Conservation (phyloP, 2,888 invertebrate species). For the Mamestra brassicae region DNA sequence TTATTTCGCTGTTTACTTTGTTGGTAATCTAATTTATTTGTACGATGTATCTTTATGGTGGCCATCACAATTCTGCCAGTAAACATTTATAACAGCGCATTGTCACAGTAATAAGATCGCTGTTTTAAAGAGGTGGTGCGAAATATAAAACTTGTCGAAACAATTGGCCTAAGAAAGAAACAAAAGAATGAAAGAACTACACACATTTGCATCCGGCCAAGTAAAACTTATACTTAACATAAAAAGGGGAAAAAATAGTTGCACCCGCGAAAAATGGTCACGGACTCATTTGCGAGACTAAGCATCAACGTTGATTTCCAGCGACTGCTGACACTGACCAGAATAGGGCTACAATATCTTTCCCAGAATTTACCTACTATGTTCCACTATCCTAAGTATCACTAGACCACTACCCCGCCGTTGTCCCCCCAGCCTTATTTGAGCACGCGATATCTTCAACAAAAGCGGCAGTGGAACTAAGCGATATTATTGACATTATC, state of each 20-base stretch:
- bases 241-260: too few species aligned
- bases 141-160: too few species aligned
- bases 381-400: background rate
- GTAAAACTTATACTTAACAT: too few species aligned
- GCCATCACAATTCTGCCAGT: background rate
- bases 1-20: conserved; percentile 21
- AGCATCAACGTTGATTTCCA: too few species aligned
- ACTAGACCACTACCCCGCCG: background rate
- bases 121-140: background rate
- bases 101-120: background rate
- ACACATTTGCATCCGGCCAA: too few species aligned
- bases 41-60: conserved; percentile 19
- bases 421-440: conserved; percentile 47
- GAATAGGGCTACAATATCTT: background rate
- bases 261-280: too few species aligned
- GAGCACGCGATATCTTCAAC: conserved; percentile 46
- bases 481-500: conserved; percentile 42
- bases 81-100: background rate
- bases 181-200: too few species aligned
- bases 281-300: too few species aligned
- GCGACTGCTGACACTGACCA: too few species aligned
- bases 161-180: too few species aligned
- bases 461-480: conserved; percentile 43
- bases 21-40: conserved; percentile 22
- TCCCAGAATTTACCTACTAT: background rate